These are phyloP conservation scores for Chiroxiphia lanceolata DNA, from an alignment of 2,797 vertebrate genomes.

Conservation along the genomic window DNA sequence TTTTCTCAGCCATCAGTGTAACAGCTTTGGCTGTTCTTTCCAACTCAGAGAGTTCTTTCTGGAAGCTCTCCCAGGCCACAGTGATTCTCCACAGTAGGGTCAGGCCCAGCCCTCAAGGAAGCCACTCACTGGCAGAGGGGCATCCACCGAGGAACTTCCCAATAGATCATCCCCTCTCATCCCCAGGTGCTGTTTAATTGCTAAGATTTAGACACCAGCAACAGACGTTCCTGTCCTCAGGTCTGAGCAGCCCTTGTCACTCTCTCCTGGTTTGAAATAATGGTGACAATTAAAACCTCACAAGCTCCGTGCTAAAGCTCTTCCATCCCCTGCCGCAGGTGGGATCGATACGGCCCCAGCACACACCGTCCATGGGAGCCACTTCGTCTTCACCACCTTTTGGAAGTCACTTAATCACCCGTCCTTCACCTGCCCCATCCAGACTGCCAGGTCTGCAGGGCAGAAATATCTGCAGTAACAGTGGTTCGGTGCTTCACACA, in stretches of 20 bases:
- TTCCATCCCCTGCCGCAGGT: not conserved
- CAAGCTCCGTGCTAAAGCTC: not conserved
- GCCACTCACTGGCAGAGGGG: not conserved
- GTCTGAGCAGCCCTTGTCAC: not conserved
- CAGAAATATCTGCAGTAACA: not conserved
- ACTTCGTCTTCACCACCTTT: not conserved
- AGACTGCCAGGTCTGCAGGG: not conserved
- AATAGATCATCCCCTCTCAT: not conserved
- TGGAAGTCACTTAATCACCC: constrained; percentile 41
- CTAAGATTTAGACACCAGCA: not conserved
- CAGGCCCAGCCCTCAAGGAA: not conserved
- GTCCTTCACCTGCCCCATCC: not conserved
- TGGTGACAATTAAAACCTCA: constrained; percentile 15
- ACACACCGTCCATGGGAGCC: not conserved
- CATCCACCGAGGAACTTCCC: not conserved
- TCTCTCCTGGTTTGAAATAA: not conserved
- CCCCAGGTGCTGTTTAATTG: not conserved
- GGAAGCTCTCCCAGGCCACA: not conserved
- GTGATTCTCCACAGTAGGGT: fast-evolving
- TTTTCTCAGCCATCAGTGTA: not conserved
- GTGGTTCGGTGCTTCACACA: not conserved
- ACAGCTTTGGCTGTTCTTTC: not conserved
- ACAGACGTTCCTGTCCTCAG: not conserved
- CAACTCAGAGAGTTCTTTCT: not conserved
- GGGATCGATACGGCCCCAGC: not conserved